phyloP scores from a whole-genome alignment of 1,140 invertebrate species.

The Drosophila sp. region DNA sequence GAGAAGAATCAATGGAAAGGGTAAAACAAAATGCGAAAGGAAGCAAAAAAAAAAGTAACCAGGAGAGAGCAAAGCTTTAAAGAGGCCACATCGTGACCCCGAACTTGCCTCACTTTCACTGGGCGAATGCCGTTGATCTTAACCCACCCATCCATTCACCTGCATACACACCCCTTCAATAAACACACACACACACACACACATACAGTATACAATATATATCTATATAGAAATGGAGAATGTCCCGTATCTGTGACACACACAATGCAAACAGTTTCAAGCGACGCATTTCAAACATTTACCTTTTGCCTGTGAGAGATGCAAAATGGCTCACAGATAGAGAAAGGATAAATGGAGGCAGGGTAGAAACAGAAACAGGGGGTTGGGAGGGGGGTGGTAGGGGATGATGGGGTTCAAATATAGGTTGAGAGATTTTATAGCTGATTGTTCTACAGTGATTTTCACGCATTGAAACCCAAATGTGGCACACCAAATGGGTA shows the following conservation, averaged over 20 bases:
- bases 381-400: neutral
- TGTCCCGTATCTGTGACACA: constrained; percentile 56
- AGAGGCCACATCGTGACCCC: constrained; percentile 12
- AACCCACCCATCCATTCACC: neutral
- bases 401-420: neutral
- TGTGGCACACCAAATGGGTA: no score
- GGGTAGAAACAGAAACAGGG: neutral
- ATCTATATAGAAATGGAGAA: neutral
- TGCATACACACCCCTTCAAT: constrained; percentile 6
- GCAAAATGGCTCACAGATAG: neutral
- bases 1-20: constrained; percentile 10
- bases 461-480: neutral
- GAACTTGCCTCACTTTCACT: neutral
- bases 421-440: neutral
- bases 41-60: constrained; percentile 33
- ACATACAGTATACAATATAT: neutral
- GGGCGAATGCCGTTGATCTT: constrained; percentile 37
- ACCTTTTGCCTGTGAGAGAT: constrained; percentile 22
- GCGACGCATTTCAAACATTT: constrained; percentile 57
- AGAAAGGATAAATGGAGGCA: neutral
- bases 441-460: neutral
- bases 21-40: constrained; percentile 60
- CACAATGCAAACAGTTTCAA: constrained; percentile 58
- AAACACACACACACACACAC: constrained; percentile 16
- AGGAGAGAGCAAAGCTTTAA: constrained; percentile 48